These are phyloP conservation scores for Arizona elegans DNA, from an alignment of 2,113 vertebrate species.

Conservation along the genomic window DNA sequence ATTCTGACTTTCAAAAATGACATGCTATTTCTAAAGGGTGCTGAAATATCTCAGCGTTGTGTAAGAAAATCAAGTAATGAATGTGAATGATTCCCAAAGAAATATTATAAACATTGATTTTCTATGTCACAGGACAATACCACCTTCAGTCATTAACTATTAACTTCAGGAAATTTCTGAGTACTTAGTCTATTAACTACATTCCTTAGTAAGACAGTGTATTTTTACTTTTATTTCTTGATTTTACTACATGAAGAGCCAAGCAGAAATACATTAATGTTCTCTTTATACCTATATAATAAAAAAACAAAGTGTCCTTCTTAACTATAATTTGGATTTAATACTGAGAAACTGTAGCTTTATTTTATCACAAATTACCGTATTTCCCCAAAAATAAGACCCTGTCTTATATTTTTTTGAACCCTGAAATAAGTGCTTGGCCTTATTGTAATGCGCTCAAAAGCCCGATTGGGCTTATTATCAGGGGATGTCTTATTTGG, in stretches of 20 bases:
- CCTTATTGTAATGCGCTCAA: too few species aligned
- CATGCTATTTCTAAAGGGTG: background rate
- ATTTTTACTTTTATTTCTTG: background rate
- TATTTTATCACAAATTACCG: background rate
- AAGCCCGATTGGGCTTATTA: too few species aligned
- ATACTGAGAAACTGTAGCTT: background rate
- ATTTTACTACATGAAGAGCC: background rate
- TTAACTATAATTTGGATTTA: background rate
- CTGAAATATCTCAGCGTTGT: background rate
- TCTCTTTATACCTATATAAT: background rate
- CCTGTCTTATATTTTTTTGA: too few species aligned
- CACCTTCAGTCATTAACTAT: background rate
- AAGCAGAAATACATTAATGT: background rate
- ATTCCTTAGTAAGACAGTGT: background rate
- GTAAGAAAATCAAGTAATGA: background rate
- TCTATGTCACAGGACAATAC: background rate
- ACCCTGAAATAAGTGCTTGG: too few species aligned
- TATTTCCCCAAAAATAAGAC: too few species aligned
- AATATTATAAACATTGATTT: background rate
- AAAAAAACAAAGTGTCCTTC: background rate
- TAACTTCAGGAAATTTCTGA: background rate
- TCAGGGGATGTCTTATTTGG: too few species aligned
- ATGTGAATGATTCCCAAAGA: background rate
- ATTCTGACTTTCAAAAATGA: background rate
- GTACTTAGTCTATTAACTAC: too few species aligned